phyloP scores from a whole-genome alignment of 2,888 invertebrate species.

The Phasia obesa region DNA sequence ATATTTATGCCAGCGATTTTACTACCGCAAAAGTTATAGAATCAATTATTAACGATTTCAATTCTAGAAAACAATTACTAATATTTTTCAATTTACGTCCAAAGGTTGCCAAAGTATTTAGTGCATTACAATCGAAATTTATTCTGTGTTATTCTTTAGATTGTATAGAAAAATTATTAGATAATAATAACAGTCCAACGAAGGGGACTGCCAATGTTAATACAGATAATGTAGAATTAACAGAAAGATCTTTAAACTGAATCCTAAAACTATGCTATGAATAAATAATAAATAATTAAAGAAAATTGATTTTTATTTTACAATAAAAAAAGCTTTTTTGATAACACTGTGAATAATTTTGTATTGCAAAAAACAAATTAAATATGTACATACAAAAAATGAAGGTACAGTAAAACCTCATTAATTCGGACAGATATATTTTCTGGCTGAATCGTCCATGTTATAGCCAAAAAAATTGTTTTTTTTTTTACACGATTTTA shows the following conservation, averaged over 20 bases:
- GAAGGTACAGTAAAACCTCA: too few species aligned
- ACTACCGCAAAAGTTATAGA: slow-evolving; percentile 92
- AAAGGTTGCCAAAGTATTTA: slow-evolving; percentile 90
- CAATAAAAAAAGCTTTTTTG: background rate
- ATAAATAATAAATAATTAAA: background rate
- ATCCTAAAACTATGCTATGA: slow-evolving; percentile 52
- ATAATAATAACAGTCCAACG: slow-evolving; percentile 2
- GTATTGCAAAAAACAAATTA: too few species aligned
- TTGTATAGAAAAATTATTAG: slow-evolving; percentile 63
- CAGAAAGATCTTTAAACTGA: slow-evolving; percentile 29
- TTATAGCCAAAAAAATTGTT: too few species aligned
- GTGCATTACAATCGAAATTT: slow-evolving; percentile 83
- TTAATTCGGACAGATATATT: too few species aligned
- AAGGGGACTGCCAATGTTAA: slow-evolving; percentile 14
- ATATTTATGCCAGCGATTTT: slow-evolving; percentile 93
- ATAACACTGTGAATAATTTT: background rate
- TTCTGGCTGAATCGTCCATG: too few species aligned
- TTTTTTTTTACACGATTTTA: too few species aligned
- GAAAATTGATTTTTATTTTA: background rate
- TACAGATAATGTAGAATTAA: slow-evolving; percentile 35
- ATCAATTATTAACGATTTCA: slow-evolving; percentile 89
- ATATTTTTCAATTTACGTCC: slow-evolving; percentile 93
- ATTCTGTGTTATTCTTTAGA: slow-evolving; percentile 76
- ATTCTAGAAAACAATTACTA: slow-evolving; percentile 88
- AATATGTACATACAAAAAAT: too few species aligned